phyloP scores from a whole-genome alignment of 2,797 vertebrate genomes.

The Danio albolineatus region DNA sequence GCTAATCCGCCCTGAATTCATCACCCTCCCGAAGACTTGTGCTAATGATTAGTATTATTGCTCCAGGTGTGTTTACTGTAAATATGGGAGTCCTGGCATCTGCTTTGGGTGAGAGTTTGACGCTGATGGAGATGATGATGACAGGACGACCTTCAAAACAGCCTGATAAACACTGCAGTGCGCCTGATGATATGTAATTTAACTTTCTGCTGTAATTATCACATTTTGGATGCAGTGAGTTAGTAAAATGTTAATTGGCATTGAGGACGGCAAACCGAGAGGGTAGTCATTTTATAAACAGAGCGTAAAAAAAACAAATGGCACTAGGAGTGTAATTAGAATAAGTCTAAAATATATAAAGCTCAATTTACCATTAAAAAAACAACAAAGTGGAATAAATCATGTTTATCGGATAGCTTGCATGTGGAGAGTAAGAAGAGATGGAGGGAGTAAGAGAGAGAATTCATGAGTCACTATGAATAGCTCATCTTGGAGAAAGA shows the following conservation, averaged over 20 bases:
- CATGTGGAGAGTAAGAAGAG: background rate
- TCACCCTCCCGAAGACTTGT: constrained; percentile 61
- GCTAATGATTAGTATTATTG: constrained; percentile 80
- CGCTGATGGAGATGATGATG: constrained; percentile 61
- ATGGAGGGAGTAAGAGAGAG: constrained; percentile 34
- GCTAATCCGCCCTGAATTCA: constrained; percentile 70
- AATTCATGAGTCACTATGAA: constrained; percentile 29
- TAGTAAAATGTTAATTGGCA: background rate
- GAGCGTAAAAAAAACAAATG: background rate
- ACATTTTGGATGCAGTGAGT: constrained; percentile 3
- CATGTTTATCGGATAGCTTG: background rate
- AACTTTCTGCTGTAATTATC: constrained; percentile 6
- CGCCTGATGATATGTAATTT: background rate
- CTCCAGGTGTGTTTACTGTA: constrained; percentile 80
- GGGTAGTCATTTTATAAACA: constrained; percentile 5
- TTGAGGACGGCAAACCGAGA: constrained; percentile 1
- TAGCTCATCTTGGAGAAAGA: constrained; percentile 14
- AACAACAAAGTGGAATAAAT: background rate
- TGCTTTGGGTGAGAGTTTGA: constrained; percentile 44
- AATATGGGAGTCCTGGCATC: constrained; percentile 69
- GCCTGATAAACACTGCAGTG: constrained; percentile 42
- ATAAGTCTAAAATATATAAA: background rate
- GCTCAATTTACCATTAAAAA: background rate
- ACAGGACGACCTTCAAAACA: constrained; percentile 56
- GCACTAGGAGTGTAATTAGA: background rate